These are phyloP conservation scores for Amphimedon queenslandica DNA, from an alignment of 37 sponge, comb jelly and placozoan species.

Conservation along the genomic window DNA sequence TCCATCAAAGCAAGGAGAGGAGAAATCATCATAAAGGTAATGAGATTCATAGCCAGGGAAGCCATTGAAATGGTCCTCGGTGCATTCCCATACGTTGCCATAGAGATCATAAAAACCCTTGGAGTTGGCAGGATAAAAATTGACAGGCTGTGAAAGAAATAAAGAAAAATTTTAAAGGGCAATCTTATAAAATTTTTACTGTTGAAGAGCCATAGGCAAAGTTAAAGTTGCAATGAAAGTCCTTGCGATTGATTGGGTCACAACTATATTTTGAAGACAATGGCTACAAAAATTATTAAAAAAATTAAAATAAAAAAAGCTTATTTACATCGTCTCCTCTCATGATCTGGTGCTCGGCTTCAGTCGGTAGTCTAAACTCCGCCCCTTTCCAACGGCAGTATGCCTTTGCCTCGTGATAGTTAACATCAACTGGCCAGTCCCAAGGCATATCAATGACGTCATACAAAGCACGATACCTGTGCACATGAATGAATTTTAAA, in stretches of 20 bases:
- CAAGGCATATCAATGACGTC: constrained; percentile 82
- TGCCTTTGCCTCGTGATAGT: constrained; percentile 93
- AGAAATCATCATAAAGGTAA: constrained; percentile 89
- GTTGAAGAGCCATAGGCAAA: constrained; percentile 78
- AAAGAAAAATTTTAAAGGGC: not conserved
- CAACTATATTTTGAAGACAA: constrained; percentile 17
- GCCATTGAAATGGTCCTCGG: constrained; percentile 91
- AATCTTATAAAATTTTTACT: constrained; percentile 39
- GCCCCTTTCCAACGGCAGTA: constrained; percentile 87
- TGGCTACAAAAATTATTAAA: constrained; percentile 34
- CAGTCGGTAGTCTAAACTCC: constrained; percentile 79
- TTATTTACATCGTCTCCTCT: constrained; percentile 58
- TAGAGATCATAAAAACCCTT: constrained; percentile 77
- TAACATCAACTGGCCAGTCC: constrained; percentile 92
- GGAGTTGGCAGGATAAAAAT: constrained; percentile 65
- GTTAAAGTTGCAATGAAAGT: constrained; percentile 55
- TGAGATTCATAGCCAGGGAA: constrained; percentile 68
- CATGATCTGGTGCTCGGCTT: constrained; percentile 83
- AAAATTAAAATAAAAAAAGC: not conserved
- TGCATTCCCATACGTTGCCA: constrained; percentile 95
- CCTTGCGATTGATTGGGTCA: constrained; percentile 46
- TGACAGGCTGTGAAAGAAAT: constrained; percentile 56
- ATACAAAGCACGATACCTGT: constrained; percentile 86
- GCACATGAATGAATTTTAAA: not conserved
- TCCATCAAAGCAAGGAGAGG: constrained; percentile 85